Evolutionary conservation across 2,797 vertebrate species (phyloP).

Genomic region (Sebastes itinus): DNA sequence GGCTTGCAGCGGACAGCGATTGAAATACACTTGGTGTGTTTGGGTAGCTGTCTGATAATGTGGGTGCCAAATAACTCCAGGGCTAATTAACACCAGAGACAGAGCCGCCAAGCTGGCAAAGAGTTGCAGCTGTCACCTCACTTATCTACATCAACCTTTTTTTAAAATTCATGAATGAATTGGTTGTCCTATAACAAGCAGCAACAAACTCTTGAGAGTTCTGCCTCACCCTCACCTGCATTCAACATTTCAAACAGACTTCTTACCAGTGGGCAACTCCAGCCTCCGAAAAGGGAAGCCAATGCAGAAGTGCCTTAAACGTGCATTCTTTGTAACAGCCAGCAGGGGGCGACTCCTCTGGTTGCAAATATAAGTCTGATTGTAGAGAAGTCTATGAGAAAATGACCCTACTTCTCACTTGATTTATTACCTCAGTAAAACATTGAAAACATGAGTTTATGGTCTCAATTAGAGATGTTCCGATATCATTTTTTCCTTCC

Average conservation of each 20-base stretch:
- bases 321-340: too few relatives aligned
- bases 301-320: too few relatives aligned
- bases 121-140: slow-evolving; percentile 6
- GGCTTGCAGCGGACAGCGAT: background rate
- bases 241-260: background rate
- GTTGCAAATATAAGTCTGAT: too few relatives aligned
- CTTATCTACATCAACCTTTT: background rate
- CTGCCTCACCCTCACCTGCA: background rate
- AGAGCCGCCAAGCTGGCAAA: slow-evolving; percentile 13
- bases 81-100: slow-evolving; percentile 39
- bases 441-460: too few relatives aligned
- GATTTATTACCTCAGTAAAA: too few relatives aligned
- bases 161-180: slow-evolving; percentile 4
- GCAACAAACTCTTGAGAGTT: background rate
- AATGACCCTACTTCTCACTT: too few relatives aligned
- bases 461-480: too few relatives aligned
- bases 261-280: background rate
- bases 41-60: slow-evolving; percentile 12
- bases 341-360: too few relatives aligned
- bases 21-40: slow-evolving; percentile 9
- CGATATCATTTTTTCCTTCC: too few relatives aligned
- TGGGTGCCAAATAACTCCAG: slow-evolving; percentile 30
- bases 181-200: background rate
- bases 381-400: too few relatives aligned
- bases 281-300: too few relatives aligned